Percentiles rank a stretch among this genome's conserved stretches.
Conservation (phyloP, 2,888 invertebrate species). For the Conistra vaccinii region DNA sequence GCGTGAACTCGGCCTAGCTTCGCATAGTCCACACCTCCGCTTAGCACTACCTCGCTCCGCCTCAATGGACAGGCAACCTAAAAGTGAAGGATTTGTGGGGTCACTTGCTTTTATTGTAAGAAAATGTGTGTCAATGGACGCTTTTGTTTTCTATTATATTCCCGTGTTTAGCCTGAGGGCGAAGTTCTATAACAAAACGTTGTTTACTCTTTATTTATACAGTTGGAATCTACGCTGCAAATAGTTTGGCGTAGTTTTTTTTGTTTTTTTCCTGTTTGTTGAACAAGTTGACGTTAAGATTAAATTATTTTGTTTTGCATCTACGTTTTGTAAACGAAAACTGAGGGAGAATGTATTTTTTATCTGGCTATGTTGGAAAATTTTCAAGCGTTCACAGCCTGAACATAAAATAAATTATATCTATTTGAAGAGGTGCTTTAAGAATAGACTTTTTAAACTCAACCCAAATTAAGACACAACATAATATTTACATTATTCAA, state of each 20-base stretch:
- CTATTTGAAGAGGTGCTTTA: no score
- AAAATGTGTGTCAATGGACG: conserved; percentile 58
- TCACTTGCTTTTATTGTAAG: conserved; percentile 51
- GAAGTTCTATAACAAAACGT: conserved; percentile 36
- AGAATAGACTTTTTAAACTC: no score
- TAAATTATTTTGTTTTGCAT: conserved; percentile 18
- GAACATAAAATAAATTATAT: no score
- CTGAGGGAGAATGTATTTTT: no score
- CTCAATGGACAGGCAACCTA: background rate
- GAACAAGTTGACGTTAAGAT: background rate
- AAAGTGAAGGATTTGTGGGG: conserved; percentile 46
- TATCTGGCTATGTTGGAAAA: no score
- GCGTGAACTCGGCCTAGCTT: no score
- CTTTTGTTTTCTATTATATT: conserved; percentile 56
- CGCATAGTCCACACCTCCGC: no score
- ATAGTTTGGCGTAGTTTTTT: background rate
- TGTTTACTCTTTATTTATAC: conserved; percentile 44
- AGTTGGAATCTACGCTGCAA: background rate
- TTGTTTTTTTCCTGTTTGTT: background rate
- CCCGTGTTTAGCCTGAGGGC: conserved; percentile 13
- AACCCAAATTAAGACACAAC: no score
- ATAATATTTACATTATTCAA: no score
- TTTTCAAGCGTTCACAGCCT: no score
- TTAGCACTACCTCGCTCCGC: no score
- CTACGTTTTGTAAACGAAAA: background rate